These are phyloP conservation scores for Virgularia gustaviana DNA, from an alignment of 92 coral and sea anemone genomes.

Conservation along the genomic window DNA sequence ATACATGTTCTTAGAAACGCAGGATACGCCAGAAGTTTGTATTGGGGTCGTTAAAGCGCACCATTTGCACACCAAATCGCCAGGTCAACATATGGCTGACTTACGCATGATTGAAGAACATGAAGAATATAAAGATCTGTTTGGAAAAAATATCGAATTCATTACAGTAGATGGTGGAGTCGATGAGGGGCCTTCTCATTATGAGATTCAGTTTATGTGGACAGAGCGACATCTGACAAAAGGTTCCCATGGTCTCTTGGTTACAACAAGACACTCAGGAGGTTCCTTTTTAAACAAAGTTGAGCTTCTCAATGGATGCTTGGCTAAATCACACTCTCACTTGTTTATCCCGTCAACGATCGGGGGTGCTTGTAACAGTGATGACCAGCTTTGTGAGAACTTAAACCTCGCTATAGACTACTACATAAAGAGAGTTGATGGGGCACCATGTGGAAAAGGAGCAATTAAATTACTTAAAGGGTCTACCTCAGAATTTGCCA, in stretches of 20 bases:
- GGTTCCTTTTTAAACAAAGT: constrained; percentile 40
- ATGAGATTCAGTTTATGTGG: constrained; percentile 41
- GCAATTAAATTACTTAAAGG: constrained; percentile 20
- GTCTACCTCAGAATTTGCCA: constrained; percentile 21
- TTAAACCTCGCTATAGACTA: constrained; percentile 25
- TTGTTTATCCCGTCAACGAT: constrained; percentile 30
- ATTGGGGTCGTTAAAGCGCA: constrained; percentile 46
- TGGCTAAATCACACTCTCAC: constrained; percentile 38
- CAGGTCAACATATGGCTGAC: constrained; percentile 37
- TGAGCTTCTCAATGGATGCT: constrained; percentile 33
- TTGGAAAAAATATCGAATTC: constrained; percentile 23
- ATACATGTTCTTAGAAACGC: constrained; percentile 47
- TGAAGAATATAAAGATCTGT: constrained; percentile 11
- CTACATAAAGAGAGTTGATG: constrained; percentile 29
- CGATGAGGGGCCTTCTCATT: constrained; percentile 29
- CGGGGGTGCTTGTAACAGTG: background rate
- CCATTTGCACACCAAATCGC: constrained; percentile 22
- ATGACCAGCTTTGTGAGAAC: background rate
- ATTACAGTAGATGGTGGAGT: constrained; percentile 28
- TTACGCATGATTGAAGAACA: constrained; percentile 27
- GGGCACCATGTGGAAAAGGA: constrained; percentile 39
- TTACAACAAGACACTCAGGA: constrained; percentile 36
- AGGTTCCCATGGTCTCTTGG: constrained; percentile 20
- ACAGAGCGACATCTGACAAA: constrained; percentile 21
- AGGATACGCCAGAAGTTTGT: constrained; percentile 40